These are phyloP conservation scores for Diarsia dahlii DNA, from an alignment of 2,888 invertebrate species.

Conservation along the genomic window DNA sequence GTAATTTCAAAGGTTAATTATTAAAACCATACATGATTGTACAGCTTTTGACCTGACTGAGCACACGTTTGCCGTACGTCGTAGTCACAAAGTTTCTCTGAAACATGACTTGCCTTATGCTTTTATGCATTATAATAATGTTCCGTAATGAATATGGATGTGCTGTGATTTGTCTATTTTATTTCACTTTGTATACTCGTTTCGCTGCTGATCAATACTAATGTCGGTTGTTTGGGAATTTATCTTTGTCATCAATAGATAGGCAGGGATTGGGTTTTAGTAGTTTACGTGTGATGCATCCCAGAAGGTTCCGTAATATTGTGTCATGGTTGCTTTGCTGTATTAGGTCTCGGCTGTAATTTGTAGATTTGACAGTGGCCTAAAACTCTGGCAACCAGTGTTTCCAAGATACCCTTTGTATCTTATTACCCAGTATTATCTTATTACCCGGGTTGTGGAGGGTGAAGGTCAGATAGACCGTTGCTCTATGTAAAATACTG, in stretches of 20 bases:
- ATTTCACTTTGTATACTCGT: slow-evolving; percentile 7
- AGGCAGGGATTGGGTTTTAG: background rate
- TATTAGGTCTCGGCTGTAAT: no score
- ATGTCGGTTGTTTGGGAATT: slow-evolving; percentile 17
- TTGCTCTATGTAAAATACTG: no score
- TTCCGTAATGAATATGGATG: slow-evolving; percentile 32
- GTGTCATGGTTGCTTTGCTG: background rate
- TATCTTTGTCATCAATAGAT: slow-evolving; percentile 1
- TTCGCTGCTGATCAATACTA: slow-evolving; percentile 8
- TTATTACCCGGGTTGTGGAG: no score
- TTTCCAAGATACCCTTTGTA: no score
- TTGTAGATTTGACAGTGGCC: no score
- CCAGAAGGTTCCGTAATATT: background rate
- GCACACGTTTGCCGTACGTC: background rate
- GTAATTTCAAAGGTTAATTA: slow-evolving; percentile 3
- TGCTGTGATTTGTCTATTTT: slow-evolving; percentile 26
- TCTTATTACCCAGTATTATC: no score
- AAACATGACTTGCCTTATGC: slow-evolving; percentile 24
- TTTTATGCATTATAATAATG: slow-evolving; percentile 29
- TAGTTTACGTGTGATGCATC: slow-evolving; percentile 12
- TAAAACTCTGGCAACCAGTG: no score
- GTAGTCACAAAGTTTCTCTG: slow-evolving; percentile 19
- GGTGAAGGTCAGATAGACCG: no score
- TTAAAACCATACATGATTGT: slow-evolving; percentile 7
- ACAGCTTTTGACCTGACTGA: slow-evolving; percentile 2